phyloP scores from a whole-genome alignment of 2,888 invertebrate species.

The Tupiocoris notatus region DNA sequence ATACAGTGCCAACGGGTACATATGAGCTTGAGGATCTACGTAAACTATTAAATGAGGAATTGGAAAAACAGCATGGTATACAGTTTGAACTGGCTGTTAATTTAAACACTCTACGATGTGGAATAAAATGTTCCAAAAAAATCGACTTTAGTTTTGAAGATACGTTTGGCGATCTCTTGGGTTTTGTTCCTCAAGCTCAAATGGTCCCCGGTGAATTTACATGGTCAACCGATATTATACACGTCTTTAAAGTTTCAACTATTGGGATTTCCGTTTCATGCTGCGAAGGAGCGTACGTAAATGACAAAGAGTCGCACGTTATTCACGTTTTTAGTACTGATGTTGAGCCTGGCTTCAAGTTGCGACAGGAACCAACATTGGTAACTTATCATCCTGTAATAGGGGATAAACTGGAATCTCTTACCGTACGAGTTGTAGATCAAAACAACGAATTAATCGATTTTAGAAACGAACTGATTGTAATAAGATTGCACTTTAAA shows the following conservation, averaged over 20 bases:
- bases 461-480: constrained; percentile 30
- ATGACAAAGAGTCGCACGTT: constrained; percentile 16
- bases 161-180: not conserved
- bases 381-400: constrained; percentile 33
- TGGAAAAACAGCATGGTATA: not conserved
- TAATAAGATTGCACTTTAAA: not conserved
- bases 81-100: not conserved
- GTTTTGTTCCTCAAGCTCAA: not conserved
- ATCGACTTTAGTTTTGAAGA: not conserved
- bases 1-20: constrained; percentile 10
- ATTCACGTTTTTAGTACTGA: constrained; percentile 32
- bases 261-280: not conserved
- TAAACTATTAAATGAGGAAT: not conserved
- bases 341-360: constrained; percentile 28
- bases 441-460: constrained; percentile 23
- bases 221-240: not conserved
- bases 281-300: constrained; percentile 17
- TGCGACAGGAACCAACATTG: constrained; percentile 26
- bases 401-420: not conserved
- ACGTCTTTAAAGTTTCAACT: constrained; percentile 21
- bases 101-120: constrained; percentile 10
- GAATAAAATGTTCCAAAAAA: constrained; percentile 2
- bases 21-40: constrained; percentile 2
- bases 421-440: constrained; percentile 30
- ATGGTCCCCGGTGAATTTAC: not conserved